Percentiles rank a stretch among this genome's conserved stretches.
Evolutionary conservation across 1,140 invertebrate species (phyloP).

Genomic region (Atta cephalotes): DNA sequence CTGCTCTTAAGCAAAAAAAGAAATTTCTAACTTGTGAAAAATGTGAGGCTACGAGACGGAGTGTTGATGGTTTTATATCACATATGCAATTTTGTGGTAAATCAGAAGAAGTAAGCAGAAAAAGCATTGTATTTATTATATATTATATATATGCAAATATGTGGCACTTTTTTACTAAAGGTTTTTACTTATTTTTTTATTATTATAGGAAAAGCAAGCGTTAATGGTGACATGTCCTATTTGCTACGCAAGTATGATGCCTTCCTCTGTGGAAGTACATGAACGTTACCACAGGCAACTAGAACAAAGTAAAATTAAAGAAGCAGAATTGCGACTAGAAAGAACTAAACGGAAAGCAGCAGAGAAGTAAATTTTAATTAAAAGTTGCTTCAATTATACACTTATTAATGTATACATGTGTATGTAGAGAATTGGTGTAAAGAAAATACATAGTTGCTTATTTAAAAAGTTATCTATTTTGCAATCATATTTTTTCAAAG

Average conservation of each 20-base stretch:
- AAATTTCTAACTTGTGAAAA: constrained; percentile 87
- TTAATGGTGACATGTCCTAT: constrained; percentile 86
- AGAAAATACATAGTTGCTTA: too few species aligned
- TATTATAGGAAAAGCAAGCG: constrained; percentile 84
- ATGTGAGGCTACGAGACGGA: constrained; percentile 87
- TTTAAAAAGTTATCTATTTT: too few species aligned
- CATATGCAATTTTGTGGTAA: constrained; percentile 89
- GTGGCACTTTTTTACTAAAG: not conserved
- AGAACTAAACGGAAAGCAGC: constrained; percentile 86
- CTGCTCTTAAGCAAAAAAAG: constrained; percentile 79
- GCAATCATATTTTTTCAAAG: too few species aligned
- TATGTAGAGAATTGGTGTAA: too few species aligned
- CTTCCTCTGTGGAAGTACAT: constrained; percentile 87
- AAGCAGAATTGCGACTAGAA: constrained; percentile 41
- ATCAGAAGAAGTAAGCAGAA: constrained; percentile 85
- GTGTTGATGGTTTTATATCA: constrained; percentile 88
- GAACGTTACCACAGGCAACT: constrained; percentile 80
- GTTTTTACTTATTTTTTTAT: not conserved
- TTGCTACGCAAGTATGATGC: constrained; percentile 87
- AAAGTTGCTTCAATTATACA: not conserved
- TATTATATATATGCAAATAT: not conserved
- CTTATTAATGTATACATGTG: not conserved
- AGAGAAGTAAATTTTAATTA: constrained; percentile 82
- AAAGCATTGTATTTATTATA: not conserved
- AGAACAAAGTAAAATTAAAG: constrained; percentile 71